These are phyloP conservation scores for Hypsopygia costalis DNA, from an alignment of 2,888 invertebrate genomes.

Conservation along the genomic window DNA sequence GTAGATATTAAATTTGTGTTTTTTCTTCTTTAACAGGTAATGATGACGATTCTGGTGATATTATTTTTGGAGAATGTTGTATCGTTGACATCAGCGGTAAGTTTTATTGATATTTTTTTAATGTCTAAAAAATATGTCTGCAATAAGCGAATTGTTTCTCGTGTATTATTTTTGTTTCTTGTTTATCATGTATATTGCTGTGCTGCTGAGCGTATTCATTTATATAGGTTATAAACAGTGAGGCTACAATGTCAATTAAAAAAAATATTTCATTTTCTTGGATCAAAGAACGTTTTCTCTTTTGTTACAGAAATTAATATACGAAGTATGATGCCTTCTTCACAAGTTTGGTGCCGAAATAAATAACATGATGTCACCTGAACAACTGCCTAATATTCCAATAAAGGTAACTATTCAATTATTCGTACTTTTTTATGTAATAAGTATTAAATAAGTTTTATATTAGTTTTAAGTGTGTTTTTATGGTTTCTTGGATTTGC, in stretches of 20 bases:
- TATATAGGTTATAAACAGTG: neutral
- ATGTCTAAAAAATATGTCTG: conserved; percentile 1
- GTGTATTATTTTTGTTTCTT: neutral
- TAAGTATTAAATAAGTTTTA: neutral
- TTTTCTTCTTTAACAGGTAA: conserved; percentile 6
- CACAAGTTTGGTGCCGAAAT: neutral
- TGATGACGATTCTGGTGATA: neutral
- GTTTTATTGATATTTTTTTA: conserved; percentile 3
- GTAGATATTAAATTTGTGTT: neutral
- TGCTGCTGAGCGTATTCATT: conserved; percentile 2
- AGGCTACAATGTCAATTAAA: neutral
- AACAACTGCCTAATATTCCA: neutral
- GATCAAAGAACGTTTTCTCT: conserved; percentile 22
- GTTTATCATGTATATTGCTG: conserved; percentile 2
- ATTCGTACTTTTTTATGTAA: neutral
- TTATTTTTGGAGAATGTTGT: neutral
- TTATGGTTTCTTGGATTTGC: neutral
- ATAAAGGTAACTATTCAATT: conserved; percentile 4
- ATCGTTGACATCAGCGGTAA: conserved; percentile 2
- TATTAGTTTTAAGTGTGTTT: neutral
- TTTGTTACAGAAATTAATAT: conserved; percentile 27
- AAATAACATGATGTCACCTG: neutral
- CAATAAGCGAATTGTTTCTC: conserved; percentile 3
- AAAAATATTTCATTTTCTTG: conserved; percentile 2
- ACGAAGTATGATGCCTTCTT: neutral